A percentile compares a stretch with the other conserved stretches of the same genome.
Conservation (phyloP, 1,140 invertebrate genomes). For the Agrypnia vestita region DNA sequence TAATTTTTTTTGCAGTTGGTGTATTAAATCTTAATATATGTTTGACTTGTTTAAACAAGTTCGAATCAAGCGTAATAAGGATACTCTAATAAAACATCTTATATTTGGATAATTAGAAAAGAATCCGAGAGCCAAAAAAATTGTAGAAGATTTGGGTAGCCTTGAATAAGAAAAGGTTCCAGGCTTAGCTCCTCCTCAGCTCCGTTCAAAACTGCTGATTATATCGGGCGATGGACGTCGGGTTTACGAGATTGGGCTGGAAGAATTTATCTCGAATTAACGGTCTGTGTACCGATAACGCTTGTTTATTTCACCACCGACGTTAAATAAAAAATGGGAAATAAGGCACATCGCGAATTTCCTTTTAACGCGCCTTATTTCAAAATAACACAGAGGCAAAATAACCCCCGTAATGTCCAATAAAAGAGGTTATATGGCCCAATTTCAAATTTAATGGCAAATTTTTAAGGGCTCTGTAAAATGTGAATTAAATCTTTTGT, state of each 20-base stretch:
- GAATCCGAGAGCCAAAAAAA: background rate
- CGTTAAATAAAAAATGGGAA: conserved; percentile 27
- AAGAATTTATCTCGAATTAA: conserved; percentile 45
- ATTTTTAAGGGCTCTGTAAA: conserved; percentile 2
- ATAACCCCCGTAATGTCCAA: background rate
- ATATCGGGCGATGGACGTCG: conserved; percentile 36
- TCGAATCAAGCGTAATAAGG: too few species aligned
- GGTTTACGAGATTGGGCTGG: conserved; percentile 37
- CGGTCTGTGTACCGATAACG: conserved; percentile 31
- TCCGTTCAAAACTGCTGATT: conserved; percentile 27
- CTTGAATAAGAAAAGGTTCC: conserved; percentile 16
- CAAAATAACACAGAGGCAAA: background rate
- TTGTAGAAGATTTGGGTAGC: conserved; percentile 3
- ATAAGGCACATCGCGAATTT: conserved; percentile 10
- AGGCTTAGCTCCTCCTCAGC: background rate
- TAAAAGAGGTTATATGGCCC: background rate
- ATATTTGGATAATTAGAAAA: conserved; percentile 16
- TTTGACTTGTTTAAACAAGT: too few species aligned
- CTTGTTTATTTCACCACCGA: conserved; percentile 1
- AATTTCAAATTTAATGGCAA: conserved; percentile 11
- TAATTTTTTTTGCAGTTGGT: too few species aligned
- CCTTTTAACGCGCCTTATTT: conserved; percentile 1
- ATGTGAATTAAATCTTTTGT: conserved; percentile 25
- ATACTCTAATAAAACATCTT: too few species aligned
- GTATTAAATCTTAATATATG: too few species aligned